A percentile compares a stretch with the other conserved stretches of the same genome.
phyloP scores from a whole-genome alignment of 2,888 invertebrate species.

The Eulithis prunata region DNA sequence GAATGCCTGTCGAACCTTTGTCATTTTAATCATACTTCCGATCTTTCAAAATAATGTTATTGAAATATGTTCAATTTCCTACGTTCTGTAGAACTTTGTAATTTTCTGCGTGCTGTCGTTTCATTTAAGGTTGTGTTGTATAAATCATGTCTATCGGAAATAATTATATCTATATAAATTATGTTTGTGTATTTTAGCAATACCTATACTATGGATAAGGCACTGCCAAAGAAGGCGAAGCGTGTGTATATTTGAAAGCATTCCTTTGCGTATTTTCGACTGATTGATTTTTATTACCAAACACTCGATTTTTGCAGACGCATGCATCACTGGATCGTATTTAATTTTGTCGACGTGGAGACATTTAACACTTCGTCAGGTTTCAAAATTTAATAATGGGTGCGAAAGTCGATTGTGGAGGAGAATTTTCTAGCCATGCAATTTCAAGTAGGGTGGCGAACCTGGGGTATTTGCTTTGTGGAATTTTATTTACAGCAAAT shows the following conservation, averaged over 20 bases:
- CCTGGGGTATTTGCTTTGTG: constrained; percentile 5
- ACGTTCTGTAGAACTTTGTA: constrained; percentile 66
- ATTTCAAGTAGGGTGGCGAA: constrained; percentile 6
- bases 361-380: constrained; percentile 8
- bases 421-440: constrained; percentile 7
- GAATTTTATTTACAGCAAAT: constrained; percentile 3
- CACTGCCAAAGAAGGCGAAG: neutral
- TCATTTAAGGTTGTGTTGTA: constrained; percentile 38
- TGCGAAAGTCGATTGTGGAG: constrained; percentile 10
- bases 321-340: constrained; percentile 8
- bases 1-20: constrained; percentile 81
- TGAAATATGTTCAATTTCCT: constrained; percentile 84
- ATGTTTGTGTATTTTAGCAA: constrained; percentile 32
- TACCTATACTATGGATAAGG: neutral
- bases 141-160: constrained; percentile 39
- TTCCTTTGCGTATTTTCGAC: neutral
- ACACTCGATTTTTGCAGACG: neutral
- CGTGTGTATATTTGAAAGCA: neutral
- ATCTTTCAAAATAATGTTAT: constrained; percentile 83
- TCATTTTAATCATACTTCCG: constrained; percentile 82
- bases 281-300: constrained; percentile 5
- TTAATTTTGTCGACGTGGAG: constrained; percentile 13
- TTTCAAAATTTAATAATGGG: constrained; percentile 13
- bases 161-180: constrained; percentile 37
- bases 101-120: constrained; percentile 60